Evolutionary conservation across 2,888 invertebrate species (phyloP).

Genomic region (Parnassius orleans): DNA sequence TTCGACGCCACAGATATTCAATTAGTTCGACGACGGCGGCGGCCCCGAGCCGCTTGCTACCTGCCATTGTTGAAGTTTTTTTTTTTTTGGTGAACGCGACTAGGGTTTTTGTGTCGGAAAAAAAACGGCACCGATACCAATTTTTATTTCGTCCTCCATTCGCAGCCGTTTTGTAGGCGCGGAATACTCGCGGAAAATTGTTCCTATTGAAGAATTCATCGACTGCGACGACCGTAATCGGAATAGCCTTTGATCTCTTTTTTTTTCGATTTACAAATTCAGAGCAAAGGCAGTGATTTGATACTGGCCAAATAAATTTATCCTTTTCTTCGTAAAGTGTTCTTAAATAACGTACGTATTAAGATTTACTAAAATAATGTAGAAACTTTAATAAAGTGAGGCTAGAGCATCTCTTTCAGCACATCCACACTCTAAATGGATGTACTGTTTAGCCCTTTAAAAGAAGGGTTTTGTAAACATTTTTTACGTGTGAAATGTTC

Average conservation of each 20-base stretch:
- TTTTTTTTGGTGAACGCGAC: conserved; percentile 17
- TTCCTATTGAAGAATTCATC: conserved; percentile 29
- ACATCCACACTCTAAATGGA: too few relatives aligned
- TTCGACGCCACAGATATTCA: conserved; percentile 29
- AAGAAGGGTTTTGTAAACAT: too few relatives aligned
- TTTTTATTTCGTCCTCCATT: conserved; percentile 31
- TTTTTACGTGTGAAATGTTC: too few relatives aligned
- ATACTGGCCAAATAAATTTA: conserved; percentile 6
- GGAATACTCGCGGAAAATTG: conserved; percentile 32
- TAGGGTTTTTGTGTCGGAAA: conserved; percentile 17
- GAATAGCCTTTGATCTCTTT: conserved; percentile 17
- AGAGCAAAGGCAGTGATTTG: conserved; percentile 12
- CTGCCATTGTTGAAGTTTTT: conserved; percentile 31
- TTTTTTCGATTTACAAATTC: conserved; percentile 14
- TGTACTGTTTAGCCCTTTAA: too few relatives aligned
- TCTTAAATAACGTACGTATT: too few relatives aligned
- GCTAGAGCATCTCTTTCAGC: too few relatives aligned
- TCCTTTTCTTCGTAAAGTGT: background rate
- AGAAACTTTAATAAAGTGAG: too few relatives aligned
- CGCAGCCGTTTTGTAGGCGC: conserved; percentile 28
- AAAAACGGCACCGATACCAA: conserved; percentile 15
- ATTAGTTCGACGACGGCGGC: conserved; percentile 25
- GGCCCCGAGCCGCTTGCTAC: conserved; percentile 26
- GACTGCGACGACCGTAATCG: conserved; percentile 20
- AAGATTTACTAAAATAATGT: too few relatives aligned